Evolutionary conservation across 2,113 vertebrate genomes (phyloP), one percentile per base, ranked within the genome.

Genomic region (Cheilinus undulatus): DNA sequence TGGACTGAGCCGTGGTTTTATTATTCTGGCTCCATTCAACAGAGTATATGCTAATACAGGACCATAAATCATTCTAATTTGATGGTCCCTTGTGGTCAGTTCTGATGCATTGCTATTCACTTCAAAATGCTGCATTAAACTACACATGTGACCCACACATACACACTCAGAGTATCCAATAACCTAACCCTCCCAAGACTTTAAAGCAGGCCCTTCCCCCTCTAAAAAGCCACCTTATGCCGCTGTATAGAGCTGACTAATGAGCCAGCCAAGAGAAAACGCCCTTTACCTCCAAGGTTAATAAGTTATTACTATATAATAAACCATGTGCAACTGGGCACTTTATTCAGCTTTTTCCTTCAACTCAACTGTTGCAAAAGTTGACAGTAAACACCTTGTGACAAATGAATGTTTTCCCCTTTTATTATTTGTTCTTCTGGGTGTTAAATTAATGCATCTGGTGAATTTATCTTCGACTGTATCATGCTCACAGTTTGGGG

Each of bases 231-330:
- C 54, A 61, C 62, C 12, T 49, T 72, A 69, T 75, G 72, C 63
- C 26, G 52, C 56, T 59, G 80, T 38, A 56, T 60, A 57, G 76
- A 63, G 66, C 53, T 72, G 76, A 83, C 83, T 91, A 92, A 93
- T 92, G 90, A 92, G 85, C 73, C 91, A 72, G 73, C 77, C 62
- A 69, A 50, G 54, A 79, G 69, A 54, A 90, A 81, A 86, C 23
- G 36, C 64, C 84, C 82, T 91, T 86, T 86, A 90, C 85, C 86
- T 85, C 69, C 73, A 85, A 87, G 88, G 91, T 93, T 91, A 93
- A 93, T 87, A 85, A 82, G 78, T 89, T 91, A 89, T 89, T 87
- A 91, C 88, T 74, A 85, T 76, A 89, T 85, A 79, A 90, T 90
- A 86, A 84, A 76, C 69, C 76, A 80, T 76, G 72, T 71, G 82